Conservation (phyloP, 2,797 vertebrate genomes). For the Thamnophis elegans region DNA sequence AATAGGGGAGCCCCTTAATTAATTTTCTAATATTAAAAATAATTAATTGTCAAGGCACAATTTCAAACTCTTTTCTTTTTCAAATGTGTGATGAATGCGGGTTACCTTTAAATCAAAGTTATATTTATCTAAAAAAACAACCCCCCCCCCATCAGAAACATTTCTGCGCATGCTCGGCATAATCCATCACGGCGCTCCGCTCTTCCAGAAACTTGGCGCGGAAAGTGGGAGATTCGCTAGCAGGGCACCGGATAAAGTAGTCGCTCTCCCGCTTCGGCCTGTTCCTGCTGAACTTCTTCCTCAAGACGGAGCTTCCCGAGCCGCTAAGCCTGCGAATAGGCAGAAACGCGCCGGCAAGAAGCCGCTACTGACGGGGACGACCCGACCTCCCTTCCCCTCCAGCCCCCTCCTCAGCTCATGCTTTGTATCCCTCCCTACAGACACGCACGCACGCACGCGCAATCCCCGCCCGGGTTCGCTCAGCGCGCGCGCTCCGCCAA, state of each 20-base stretch:
- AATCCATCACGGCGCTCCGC: background rate
- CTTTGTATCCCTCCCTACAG: background rate
- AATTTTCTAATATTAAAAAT: background rate
- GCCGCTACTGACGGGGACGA: background rate
- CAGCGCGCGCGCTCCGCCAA: background rate
- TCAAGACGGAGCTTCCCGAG: background rate
- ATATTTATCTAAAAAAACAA: background rate
- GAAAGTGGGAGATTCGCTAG: background rate
- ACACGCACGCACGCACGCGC: too few species aligned
- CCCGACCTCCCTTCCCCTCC: background rate
- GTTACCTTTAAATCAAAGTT: background rate
- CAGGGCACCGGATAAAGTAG: too few species aligned
- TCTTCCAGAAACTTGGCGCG: background rate
- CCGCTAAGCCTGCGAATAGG: background rate
- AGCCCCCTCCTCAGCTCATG: background rate
- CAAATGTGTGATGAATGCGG: background rate
- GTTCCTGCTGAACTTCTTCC: background rate
- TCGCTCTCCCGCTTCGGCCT: background rate
- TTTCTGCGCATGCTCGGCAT: background rate
- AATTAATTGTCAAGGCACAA: background rate
- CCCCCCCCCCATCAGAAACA: background rate
- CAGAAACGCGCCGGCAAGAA: background rate
- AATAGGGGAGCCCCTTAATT: background rate
- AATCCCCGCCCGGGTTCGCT: background rate
- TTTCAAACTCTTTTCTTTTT: background rate